Percentiles rank a stretch among this genome's conserved stretches.
Evolutionary conservation across 2,888 invertebrate species (phyloP).

Genomic region (Pseudococcus longispinus): DNA sequence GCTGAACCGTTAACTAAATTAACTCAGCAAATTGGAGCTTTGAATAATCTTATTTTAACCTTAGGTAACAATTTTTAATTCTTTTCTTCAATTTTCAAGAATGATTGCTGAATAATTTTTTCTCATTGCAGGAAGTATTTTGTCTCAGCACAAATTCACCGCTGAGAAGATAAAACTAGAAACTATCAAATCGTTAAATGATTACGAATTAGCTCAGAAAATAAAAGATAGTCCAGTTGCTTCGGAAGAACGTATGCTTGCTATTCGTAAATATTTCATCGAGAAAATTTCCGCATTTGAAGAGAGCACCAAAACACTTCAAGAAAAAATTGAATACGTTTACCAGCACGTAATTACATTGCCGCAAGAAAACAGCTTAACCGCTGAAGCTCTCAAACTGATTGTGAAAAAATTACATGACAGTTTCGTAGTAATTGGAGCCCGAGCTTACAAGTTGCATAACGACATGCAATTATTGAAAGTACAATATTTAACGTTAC

Average conservation of each 20-base stretch:
- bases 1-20: slow-evolving; percentile 71
- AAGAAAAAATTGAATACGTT: slow-evolving; percentile 52
- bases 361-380: slow-evolving; percentile 51
- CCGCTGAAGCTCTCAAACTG: slow-evolving; percentile 44
- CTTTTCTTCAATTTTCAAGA: neutral
- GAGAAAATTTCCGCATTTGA: slow-evolving; percentile 52
- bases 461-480: slow-evolving; percentile 55
- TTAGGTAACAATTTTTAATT: slow-evolving; percentile 65
- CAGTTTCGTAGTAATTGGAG: slow-evolving; percentile 52
- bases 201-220: slow-evolving; percentile 79
- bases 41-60: slow-evolving; percentile 69
- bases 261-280: slow-evolving; percentile 45
- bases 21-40: slow-evolving; percentile 69
- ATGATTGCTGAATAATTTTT: neutral
- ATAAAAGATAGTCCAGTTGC: slow-evolving; percentile 78
- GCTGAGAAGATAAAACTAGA: slow-evolving; percentile 49
- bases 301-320: slow-evolving; percentile 43
- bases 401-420: slow-evolving; percentile 53
- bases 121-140: slow-evolving; percentile 39
- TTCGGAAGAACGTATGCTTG: slow-evolving; percentile 48
- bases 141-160: slow-evolving; percentile 51
- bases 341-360: slow-evolving; percentile 51
- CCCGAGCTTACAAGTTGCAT: slow-evolving; percentile 48
- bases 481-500: slow-evolving; percentile 52
- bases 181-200: slow-evolving; percentile 67